Conservation (phyloP, 2,797 vertebrate genomes). For the Argentina silus region DNA sequence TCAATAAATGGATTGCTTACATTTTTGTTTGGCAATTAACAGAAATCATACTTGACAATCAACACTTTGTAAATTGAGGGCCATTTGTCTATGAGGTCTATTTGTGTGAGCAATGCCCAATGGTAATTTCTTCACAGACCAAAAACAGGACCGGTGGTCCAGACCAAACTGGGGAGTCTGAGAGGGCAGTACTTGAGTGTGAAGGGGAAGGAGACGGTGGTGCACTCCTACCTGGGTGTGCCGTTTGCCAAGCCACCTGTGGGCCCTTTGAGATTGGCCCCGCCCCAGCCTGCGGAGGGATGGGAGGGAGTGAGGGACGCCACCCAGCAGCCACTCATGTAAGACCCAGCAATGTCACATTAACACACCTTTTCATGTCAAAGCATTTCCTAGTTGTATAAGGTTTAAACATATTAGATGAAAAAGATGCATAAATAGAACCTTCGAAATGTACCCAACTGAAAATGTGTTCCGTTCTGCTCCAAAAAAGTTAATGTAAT, state of each 20-base stretch:
- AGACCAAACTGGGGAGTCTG: constrained; percentile 67
- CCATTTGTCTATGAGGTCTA: not conserved
- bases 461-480: not conserved
- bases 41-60: too few relatives aligned
- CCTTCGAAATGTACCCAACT: not conserved
- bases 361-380: not conserved
- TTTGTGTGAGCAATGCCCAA: not conserved
- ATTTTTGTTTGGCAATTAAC: too few relatives aligned
- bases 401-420: not conserved
- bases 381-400: not conserved
- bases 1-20: too few relatives aligned
- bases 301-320: constrained; percentile 75
- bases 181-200: constrained; percentile 67
- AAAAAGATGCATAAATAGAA: not conserved
- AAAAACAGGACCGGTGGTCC: constrained; percentile 53
- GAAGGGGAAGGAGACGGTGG: constrained; percentile 65
- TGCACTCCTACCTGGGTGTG: constrained; percentile 72
- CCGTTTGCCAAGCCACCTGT: constrained; percentile 78
- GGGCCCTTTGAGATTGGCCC: constrained; percentile 70
- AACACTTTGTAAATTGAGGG: too few relatives aligned
- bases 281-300: constrained; percentile 62
- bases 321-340: constrained; percentile 72
- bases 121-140: constrained; percentile 17
- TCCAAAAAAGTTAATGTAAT: not conserved
- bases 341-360: constrained; percentile 27